Base-by-base conservation (phyloP, 1,140 invertebrate genomes). In the Drosophila lini region DNA sequence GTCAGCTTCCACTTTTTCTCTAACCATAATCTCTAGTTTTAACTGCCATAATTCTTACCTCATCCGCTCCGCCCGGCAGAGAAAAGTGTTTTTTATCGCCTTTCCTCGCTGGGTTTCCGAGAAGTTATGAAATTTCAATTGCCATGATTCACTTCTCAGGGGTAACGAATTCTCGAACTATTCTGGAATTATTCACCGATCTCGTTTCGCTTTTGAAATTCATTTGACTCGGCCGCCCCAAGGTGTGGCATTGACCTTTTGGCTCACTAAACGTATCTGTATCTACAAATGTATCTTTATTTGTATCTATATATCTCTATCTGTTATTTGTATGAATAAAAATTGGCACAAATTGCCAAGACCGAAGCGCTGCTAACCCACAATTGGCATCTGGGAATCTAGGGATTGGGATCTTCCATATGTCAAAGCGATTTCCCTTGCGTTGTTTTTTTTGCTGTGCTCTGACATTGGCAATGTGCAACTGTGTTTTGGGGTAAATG, bases 351-450 rank as follows among this genome's bases (percentile, higher is more conserved):
- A 19, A 61, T 55, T 40, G 58, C 69, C 5, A 41, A 78, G 55
- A 57, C 9, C 44, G 25, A 71, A 58, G 74, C 34, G 42, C 74
- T 77, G 76, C 73, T 88, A 88, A 88, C 80, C 84, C 84, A 89
- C 80, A 88, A 88, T 88, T 84, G 78, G 84, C 68, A 71, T 71
- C 52, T 71, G 65, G 65, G 68, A 67, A 69, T 28, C 16, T 69
- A 42, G 47, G 58, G 32, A 52, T 45, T 44, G 59, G 58, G 60
- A 71, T 36, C 69, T 48, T 57, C 78, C 76, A 82, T 70, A 62
- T 86, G 64, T 69, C 61, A 25, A 36, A 42, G 25, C 38, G 32
- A 31, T 42, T 67, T 63, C 55, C 45, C 45, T 41, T 32, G 50
- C 9, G 50, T n/a, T 9, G 5, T 28, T 9, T 48, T 28, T 28